Evolutionary conservation across 2,113 vertebrate genomes (phyloP), one percentile per base, ranked within the genome.

Genomic region (Lipotes vexillifer): DNA sequence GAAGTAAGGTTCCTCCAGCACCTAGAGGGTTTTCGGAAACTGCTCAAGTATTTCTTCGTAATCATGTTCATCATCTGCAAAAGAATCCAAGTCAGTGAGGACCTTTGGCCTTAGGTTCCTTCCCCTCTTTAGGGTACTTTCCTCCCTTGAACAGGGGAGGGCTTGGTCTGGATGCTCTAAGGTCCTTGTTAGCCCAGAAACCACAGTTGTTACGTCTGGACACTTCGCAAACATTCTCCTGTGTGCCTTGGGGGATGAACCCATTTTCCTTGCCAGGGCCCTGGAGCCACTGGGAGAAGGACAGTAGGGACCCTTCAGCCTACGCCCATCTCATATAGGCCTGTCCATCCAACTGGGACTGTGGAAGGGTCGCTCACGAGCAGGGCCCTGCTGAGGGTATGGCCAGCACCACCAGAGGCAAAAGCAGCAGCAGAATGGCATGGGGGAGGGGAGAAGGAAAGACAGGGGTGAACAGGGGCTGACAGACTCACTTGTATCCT

Each of bases 11-110:
- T 98, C 97, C 59, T 98, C 93, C 7, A 94, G 87, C 7, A 13
- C 93, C 41, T 84, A 95, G 66, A 98, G 23, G 33, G 97, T 85
- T 66, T 97, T 97, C n/a, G 2, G 41, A 8, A 98, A 20, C 1
- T 8, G 0, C 4, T 94, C 98, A 0, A 98, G 74, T 25, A 99
- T 3, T 11, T 85, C 89, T 97, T 99, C 99, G 0, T 99, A 99
- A 90, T 99, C 98, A 0, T 99, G 98, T 0, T 98, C 95, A 8
- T 52, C 18, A 33, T 78, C 25, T 88, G 41, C 27, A 81, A 83
- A 80, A 90, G 57, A 82, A 49, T 38, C 57, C 36, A 12, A 2
- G 89, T 78, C 78, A 92, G 13, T 72, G 74, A 80, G 49, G 31
- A 29, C 36, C 78, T 93, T 29, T 8, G 49, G 21, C n/a, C 11